These are phyloP conservation scores for Catocala fraxini DNA, from an alignment of 2,888 invertebrate species.

Conservation along the genomic window DNA sequence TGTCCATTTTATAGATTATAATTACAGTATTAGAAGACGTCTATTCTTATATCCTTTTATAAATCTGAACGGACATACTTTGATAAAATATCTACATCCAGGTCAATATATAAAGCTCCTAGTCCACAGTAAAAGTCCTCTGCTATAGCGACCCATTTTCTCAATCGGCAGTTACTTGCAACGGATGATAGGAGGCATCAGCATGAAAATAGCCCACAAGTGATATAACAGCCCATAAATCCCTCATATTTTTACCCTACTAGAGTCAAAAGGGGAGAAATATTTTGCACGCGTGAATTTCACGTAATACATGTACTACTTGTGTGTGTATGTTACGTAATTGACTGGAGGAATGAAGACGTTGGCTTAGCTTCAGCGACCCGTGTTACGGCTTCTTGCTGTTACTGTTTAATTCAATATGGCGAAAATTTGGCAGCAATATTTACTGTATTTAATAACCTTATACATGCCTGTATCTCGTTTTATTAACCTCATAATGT, in stretches of 20 bases:
- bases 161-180: conserved; percentile 18
- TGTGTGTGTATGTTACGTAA: conserved; percentile 6
- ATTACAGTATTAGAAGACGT: too few species aligned
- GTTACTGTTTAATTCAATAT: conserved; percentile 6
- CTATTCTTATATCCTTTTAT: too few species aligned
- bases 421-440: not conserved
- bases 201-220: conserved; percentile 8
- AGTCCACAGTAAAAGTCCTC: conserved; percentile 1
- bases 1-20: too few species aligned
- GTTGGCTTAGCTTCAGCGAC: conserved; percentile 8
- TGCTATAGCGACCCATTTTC: conserved; percentile 21
- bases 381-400: not conserved
- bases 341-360: conserved; percentile 8
- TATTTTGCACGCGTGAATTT: conserved; percentile 14
- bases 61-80: too few species aligned
- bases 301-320: conserved; percentile 7
- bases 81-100: not conserved
- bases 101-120: not conserved
- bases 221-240: conserved; percentile 31
- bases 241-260: conserved; percentile 30
- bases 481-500: too few species aligned
- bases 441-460: too few species aligned
- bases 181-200: conserved; percentile 15
- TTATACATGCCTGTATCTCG: too few species aligned
- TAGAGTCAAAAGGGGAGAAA: conserved; percentile 15